Evolutionary conservation across 2,888 invertebrate genomes (phyloP), one percentile per base, ranked within the genome.

Genomic region (Mesodorylaimus sp.): DNA sequence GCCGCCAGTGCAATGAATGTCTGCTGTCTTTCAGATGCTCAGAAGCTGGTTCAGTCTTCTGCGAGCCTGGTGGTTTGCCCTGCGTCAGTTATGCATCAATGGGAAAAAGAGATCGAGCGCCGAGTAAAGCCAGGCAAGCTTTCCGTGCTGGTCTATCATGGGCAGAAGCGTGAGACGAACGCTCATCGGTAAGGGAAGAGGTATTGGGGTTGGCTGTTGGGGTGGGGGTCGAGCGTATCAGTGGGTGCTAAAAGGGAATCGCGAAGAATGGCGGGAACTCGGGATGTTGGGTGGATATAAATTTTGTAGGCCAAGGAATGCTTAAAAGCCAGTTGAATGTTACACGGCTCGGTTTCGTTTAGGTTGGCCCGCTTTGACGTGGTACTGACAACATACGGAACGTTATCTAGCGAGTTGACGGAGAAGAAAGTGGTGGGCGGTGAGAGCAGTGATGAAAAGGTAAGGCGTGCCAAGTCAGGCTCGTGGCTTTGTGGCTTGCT

Each of bases 61-160:
- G 62, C 66, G 2, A 70, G 70, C 2, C 71, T 95, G n/a, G 80
- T 95, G 0, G 77, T 95, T 1, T 87, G 88, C 61, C 91, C 91
- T 0, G 87, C 91, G 2, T 85, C 85, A 41, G 75, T 95, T 44
- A 71, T 93, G 50, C 77, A 79, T 57, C 93, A 95, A 66, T 95
- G 93, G 93, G 77, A 80, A 52, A 73, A 68, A 16, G 89, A 91
- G 68, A 77, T 88, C 7, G 64, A 70, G 10, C 74, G 72, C 28
- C 79, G 81, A 28, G 62, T 67, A 47, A 55, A 60, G 28, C 43
- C 76, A 5, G 76, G 79, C 53, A 61, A 75, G 1, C 68, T 88
- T 1, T 71, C 74, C 1, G 77, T 80, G 2, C 70, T 75, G 48
- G 64, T 83, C 32, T 83, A 84, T 71, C 91, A 95, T 69, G 91